A percentile compares a stretch with the other conserved stretches of the same genome.
Conservation (phyloP, 1,140 invertebrate species). For the Dreissena rostriformis region DNA sequence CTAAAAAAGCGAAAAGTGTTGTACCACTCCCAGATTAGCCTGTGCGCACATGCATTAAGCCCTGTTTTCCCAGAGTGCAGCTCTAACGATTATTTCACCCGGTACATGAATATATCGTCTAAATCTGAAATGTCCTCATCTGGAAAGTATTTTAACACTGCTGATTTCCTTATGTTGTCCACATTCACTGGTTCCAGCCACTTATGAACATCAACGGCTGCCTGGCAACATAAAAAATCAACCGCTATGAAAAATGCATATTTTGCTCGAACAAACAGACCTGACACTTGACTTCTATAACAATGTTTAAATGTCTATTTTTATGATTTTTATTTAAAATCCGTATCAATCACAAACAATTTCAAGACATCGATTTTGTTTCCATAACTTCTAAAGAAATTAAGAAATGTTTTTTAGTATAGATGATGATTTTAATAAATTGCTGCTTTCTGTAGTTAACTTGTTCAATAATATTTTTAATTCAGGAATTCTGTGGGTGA, state of each 20-base stretch:
- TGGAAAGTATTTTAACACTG: conserved; percentile 23
- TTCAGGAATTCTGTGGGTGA: too few species aligned
- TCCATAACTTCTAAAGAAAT: too few species aligned
- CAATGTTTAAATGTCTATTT: too few species aligned
- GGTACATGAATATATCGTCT: conserved; percentile 45
- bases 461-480: too few species aligned
- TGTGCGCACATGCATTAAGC: not conserved
- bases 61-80: not conserved
- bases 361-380: too few species aligned
- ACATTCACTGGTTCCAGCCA: conserved; percentile 41
- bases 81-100: conserved; percentile 33
- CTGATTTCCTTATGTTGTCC: not conserved
- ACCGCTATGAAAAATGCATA: conserved; percentile 1
- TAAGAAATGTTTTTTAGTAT: too few species aligned
- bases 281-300: not conserved
- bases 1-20: too few species aligned
- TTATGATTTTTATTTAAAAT: too few species aligned
- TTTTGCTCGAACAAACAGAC: too few species aligned
- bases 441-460: too few species aligned
- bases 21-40: not conserved
- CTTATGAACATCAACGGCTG: conserved; percentile 6
- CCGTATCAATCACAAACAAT: too few species aligned
- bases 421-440: too few species aligned
- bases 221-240: conserved; percentile 23
- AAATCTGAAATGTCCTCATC: conserved; percentile 32